Evolutionary conservation across 2,797 vertebrate species (phyloP).

Genomic region (Salmo trutta): DNA sequence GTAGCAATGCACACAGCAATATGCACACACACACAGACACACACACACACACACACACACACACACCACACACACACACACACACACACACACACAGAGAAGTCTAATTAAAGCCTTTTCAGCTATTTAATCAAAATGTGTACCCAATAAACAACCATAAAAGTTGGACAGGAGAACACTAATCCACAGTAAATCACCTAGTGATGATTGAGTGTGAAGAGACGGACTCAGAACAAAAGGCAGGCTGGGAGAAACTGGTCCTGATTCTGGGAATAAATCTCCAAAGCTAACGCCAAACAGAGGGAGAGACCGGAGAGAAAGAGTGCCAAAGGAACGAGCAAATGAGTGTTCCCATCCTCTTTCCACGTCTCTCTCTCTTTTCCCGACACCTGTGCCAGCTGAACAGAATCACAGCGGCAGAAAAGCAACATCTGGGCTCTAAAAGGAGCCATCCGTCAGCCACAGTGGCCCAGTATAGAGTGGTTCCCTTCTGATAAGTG

Average conservation of each 20-base stretch:
- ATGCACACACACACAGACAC: too few species aligned
- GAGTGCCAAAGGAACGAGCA: conserved; percentile 50
- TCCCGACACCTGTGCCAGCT: conserved; percentile 2
- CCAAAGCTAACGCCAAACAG: conserved; percentile 42
- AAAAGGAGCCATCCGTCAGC: conserved; percentile 31
- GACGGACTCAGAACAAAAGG: conserved; percentile 43
- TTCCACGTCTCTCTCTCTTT: conserved; percentile 7
- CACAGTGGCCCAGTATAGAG: conserved; percentile 13
- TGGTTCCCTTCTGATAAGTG: conserved; percentile 9
- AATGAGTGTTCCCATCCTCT: background rate
- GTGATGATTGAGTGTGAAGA: conserved; percentile 36
- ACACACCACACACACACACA: too few species aligned
- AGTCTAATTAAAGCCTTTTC: background rate
- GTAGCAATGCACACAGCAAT: too few species aligned
- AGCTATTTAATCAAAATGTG: conserved; percentile 14
- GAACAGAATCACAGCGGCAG: background rate
- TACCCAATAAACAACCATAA: conserved; percentile 19
- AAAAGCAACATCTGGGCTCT: conserved; percentile 53
- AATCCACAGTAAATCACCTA: conserved; percentile 43
- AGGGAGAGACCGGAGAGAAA: background rate
- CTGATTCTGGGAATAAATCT: conserved; percentile 36
- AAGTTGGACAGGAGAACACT: conserved; percentile 22
- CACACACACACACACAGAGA: too few species aligned
- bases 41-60: too few species aligned
- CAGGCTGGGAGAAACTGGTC: conserved; percentile 39